These are phyloP conservation scores for Peromyscus aztecus DNA, from an alignment of 2,797 vertebrate genomes.

Conservation along the genomic window DNA sequence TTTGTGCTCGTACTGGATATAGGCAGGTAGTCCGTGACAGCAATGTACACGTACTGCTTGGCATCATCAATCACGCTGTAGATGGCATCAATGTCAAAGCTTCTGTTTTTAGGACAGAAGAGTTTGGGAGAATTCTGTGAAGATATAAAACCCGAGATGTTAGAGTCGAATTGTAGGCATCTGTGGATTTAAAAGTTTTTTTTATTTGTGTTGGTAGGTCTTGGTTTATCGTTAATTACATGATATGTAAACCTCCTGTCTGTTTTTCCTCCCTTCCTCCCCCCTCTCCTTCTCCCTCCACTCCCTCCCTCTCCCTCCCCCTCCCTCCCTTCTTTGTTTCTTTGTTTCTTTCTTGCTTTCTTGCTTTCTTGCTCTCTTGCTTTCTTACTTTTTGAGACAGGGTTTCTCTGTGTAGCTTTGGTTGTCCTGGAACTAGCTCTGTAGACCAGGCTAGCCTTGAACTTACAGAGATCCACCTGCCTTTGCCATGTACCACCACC, in stretches of 20 bases:
- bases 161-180: not conserved
- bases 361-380: not conserved
- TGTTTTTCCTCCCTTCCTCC: not conserved
- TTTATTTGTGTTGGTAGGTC: not conserved
- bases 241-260: not conserved
- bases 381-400: not conserved
- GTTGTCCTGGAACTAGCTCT: not conserved
- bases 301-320: too few relatives aligned
- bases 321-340: too few relatives aligned
- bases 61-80: conserved; percentile 94
- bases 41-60: conserved; percentile 94
- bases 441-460: not conserved
- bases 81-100: conserved; percentile 95
- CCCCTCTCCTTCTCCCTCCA: too few relatives aligned
- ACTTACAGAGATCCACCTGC: not conserved
- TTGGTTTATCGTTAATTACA: not conserved
- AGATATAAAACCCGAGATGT: conserved; percentile 76
- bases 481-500: not conserved
- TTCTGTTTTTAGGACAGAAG: conserved; percentile 95
- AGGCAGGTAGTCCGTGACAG: conserved; percentile 95
- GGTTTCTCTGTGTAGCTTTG: not conserved
- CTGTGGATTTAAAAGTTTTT: not conserved
- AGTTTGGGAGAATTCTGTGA: conserved; percentile 95
- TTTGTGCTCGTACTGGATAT: conserved; percentile 89
- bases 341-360: not conserved